Base-by-base conservation (phyloP, 2,797 vertebrate genomes). In the Chromis chromis region DNA sequence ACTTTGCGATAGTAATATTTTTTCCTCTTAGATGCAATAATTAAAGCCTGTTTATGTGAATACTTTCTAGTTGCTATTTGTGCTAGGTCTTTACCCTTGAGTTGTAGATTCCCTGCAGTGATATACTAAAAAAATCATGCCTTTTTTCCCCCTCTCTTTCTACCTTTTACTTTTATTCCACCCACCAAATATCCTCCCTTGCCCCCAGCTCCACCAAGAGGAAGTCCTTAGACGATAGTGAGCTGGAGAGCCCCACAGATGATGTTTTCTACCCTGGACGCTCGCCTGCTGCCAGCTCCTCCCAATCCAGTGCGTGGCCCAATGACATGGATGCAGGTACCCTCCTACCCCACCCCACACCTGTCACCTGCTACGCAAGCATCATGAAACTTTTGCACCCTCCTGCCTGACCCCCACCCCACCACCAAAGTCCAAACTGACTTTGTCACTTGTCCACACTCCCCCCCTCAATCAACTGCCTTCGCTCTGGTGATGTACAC, bases 291-390 rank as follows among this genome's bases (percentile, higher is more conserved):
- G 96, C 97, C 73, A 96, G 97, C 92, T 97, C 96, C 88, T 97
- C 97, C 92, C 97, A 98, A 91, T 96, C 96, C 91, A 96, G 96
- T 0, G 96, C 95, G 46, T 98, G 97, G 96, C 95, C 96, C 70
- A 98, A 96, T 19, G 97, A 98, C 73, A 96, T 97, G 89, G 97
- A 98, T 78, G 94, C 96, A 95, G 97, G 97, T 98, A 96, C 53
- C 63, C 2, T 6, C 25, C 65, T 44, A 54, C 27, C 50, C 60
- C 72, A 54, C 75, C 44, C 56, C 5, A 65, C 44, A 74, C 55
- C 21, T 74, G 25, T 79, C 76, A 60, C 73, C 46, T 22, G 61
- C 67, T 61, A 28, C 62, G 50, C 73, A 71, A 78, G 31, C 67
- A 74, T 81, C 71, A 65, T 69, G 4, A 84, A 78, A 28, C 57